Base-by-base conservation (phyloP, 2,113 vertebrate genomes). In the Desmodus rotundus region DNA sequence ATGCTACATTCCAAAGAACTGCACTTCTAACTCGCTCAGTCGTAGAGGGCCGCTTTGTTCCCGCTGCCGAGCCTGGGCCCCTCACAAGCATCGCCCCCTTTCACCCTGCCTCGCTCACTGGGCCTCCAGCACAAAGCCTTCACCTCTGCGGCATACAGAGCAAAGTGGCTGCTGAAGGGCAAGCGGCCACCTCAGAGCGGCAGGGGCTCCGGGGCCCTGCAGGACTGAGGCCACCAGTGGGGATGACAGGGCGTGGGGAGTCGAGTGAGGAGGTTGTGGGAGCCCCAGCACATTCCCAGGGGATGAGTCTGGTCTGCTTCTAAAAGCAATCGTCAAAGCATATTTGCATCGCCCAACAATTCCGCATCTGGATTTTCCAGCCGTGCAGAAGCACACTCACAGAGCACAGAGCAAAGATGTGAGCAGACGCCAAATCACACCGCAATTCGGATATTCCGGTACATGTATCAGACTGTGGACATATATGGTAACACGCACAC, bases 211-310 rank as follows among this genome's bases (percentile, higher is more conserved):
- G 36, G 16, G 58, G 28, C 2, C 38, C 26, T 0, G 0, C 28
- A 38, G 45, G 52, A 24, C 43, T 3, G 24, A 45, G 31, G 4
- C 11, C 50, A 1, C 31, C 5, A 4, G 36, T 10, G 28, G 54
- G 54, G 43, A n/a, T 9, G 26, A 36, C 17, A 38, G 33, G 22
- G 50, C 7, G 6, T 28, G 15, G 15, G 36, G 67, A 54, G 52
- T 7, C 2, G 0, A 43, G 26, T 0, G 15, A 12, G 33, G 24
- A 56, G 8, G 26, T 0, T 6, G 17, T 5, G 9, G 54, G 10
- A 52, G 13, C 47, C 15, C 24, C 9, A 24, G 58, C 17, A 54
- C 38, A 8, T 28, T 19, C 61, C 12, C n/a, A 3, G 20, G 43
- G 26, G 61, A 15, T 38, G 15, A 67, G 19, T 33, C 11, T 7